Evolutionary conservation across 2,888 invertebrate genomes (phyloP), one percentile per base, ranked within the genome.

Genomic region (Crioceris asparagi): DNA sequence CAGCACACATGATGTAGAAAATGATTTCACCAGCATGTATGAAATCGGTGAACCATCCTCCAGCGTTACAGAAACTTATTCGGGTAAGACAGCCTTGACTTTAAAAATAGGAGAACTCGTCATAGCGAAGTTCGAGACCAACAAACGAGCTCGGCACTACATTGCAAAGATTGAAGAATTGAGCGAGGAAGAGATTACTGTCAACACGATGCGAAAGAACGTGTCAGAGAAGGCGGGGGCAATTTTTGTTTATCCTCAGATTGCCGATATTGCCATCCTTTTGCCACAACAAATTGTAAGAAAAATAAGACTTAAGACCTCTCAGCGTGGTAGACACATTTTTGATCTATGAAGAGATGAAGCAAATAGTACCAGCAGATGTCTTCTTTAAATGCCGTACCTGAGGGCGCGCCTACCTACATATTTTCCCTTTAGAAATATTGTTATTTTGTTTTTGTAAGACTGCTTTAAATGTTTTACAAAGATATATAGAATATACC

Each of bases 171-270:
- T 21, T 21, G 23, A 21, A 21, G 23, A 21, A 21, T 21, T 21
- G 23, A 21, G 23, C 23, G 7, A 21, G 23, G 23, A 21, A 21
- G 23, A 21, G 10, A 21, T 10, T 21, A 21, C n/a, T n/a, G n/a
- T n/a, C n/a, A n/a, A n/a, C n/a, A n/a, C n/a, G n/a, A n/a, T n/a
- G n/a, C n/a, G n/a, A n/a, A n/a, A n/a, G n/a, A n/a, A n/a, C n/a
- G n/a, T n/a, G n/a, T 8, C 23, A 21, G 7, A 21, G 10, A 21
- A 21, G 23, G 23, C 7, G 23, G 23, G 23, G 7, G 23, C 10
- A 21, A 21, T 21, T 21, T 21, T 21, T 21, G 23, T 21, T 21
- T 21, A 21, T 21, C 23, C 23, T 21, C 23, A 21, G 23, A n/a
- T n/a, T n/a, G n/a, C n/a, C n/a, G n/a, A n/a, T n/a, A 21, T 21